Percentiles rank a stretch among this genome's conserved stretches.
Evolutionary conservation across 2,113 vertebrate genomes (phyloP).

Genomic region (Oxyruncus cristatus): DNA sequence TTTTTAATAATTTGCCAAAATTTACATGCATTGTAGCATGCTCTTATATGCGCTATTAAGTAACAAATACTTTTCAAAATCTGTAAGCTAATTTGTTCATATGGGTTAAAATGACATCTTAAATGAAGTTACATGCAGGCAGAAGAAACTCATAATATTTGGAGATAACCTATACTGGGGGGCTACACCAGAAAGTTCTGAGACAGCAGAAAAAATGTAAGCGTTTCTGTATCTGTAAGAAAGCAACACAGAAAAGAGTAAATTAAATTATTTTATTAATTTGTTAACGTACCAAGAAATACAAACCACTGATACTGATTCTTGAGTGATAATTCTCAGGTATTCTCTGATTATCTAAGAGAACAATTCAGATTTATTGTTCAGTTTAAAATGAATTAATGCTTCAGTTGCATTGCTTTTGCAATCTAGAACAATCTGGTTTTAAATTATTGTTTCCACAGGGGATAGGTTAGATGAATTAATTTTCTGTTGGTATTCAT

Average conservation of each 20-base stretch:
- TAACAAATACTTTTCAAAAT: neutral
- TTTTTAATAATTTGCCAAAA: neutral
- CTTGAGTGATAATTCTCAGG: neutral
- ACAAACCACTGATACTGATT: neutral
- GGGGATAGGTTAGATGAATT: constrained; percentile 18
- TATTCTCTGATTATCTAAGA: neutral
- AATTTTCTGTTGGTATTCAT: constrained; percentile 24
- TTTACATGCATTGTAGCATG: neutral
- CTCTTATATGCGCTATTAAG: neutral
- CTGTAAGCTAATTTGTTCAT: neutral
- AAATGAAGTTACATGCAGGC: neutral
- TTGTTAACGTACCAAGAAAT: neutral
- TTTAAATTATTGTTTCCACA: constrained; percentile 37
- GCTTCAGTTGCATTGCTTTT: neutral
- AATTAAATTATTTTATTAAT: neutral
- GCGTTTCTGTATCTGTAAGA: neutral
- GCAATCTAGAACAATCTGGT: neutral
- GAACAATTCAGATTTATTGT: neutral
- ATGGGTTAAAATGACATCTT: neutral
- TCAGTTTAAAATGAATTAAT: neutral
- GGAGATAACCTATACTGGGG: neutral
- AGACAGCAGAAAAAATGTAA: neutral
- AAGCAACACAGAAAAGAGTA: neutral
- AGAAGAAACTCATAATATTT: neutral
- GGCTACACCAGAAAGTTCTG: neutral